Conservation (phyloP, 2,113 vertebrate genomes). For the Mobula birostris region DNA sequence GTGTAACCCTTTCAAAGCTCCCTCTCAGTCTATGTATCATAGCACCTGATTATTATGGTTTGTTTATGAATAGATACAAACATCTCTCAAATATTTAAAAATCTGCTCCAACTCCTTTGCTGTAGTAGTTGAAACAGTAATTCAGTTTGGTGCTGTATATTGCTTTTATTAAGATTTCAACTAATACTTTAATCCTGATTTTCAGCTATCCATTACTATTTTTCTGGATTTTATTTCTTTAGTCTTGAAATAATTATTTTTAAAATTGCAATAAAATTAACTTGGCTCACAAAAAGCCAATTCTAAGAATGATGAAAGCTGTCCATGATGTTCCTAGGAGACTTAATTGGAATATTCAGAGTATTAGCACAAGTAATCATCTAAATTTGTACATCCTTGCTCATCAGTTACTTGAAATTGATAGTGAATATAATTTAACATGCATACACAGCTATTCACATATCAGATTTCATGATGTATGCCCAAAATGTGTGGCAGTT, state of each 20-base stretch:
- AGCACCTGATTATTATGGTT: neutral
- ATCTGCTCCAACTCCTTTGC: neutral
- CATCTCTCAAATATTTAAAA: neutral
- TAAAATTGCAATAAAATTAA: neutral
- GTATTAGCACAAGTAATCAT: neutral
- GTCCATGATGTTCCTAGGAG: neutral
- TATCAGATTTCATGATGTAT: neutral
- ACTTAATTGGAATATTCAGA: neutral
- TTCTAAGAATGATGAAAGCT: neutral
- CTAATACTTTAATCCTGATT: neutral
- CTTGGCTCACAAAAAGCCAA: neutral
- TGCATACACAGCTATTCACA: neutral
- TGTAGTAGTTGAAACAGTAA: neutral
- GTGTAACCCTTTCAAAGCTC: slow-evolving; percentile 13
- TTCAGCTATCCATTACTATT: neutral
- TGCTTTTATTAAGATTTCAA: neutral
- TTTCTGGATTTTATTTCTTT: neutral
- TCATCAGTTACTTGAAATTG: neutral
- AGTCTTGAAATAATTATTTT: neutral
- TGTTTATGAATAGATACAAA: neutral
- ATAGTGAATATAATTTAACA: neutral
- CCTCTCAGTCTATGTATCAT: neutral
- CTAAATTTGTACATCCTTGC: neutral
- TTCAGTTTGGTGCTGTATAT: neutral
- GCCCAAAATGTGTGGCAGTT: neutral